A percentile compares a stretch with the other conserved stretches of the same genome.
Conservation (phyloP, 2,113 vertebrate genomes). For the Microtus pennsylvanicus region DNA sequence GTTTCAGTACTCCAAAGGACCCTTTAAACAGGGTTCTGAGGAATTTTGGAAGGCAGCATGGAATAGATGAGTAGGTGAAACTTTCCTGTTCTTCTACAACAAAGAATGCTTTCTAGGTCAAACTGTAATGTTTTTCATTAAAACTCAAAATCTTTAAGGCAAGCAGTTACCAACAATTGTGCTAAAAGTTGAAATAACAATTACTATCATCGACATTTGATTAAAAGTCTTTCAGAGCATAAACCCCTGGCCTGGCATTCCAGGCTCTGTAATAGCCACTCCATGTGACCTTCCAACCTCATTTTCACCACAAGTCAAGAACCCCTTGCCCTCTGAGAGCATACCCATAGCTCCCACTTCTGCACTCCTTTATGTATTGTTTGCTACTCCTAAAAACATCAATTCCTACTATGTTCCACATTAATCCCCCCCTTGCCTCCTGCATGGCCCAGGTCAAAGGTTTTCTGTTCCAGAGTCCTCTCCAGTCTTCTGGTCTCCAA, state of each 20-base stretch:
- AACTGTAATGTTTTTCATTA: conserved; percentile 68
- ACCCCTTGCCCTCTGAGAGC: neutral
- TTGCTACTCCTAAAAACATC: neutral
- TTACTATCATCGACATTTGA: neutral
- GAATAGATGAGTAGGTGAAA: conserved; percentile 76
- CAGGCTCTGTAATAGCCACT: neutral
- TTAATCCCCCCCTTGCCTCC: neutral
- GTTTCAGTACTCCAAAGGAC: conserved; percentile 76
- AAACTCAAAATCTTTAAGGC: conserved; percentile 58
- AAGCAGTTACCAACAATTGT: conserved; percentile 32
- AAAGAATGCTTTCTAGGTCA: conserved; percentile 67
- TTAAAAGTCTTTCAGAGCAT: neutral
- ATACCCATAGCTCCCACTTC: neutral
- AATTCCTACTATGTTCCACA: neutral
- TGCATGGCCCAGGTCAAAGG: neutral
- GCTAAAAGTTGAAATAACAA: conserved; percentile 30
- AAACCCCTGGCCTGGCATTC: neutral
- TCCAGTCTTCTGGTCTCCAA: neutral
- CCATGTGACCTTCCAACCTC: neutral
- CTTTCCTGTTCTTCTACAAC: conserved; percentile 64
- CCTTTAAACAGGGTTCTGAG: conserved; percentile 73
- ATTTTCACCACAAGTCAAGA: neutral
- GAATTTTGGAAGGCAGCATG: conserved; percentile 78
- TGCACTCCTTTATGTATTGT: neutral
- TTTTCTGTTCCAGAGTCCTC: neutral